Base-by-base conservation (phyloP, 2,113 vertebrate species). In the Phylloscopus trochiloides region DNA sequence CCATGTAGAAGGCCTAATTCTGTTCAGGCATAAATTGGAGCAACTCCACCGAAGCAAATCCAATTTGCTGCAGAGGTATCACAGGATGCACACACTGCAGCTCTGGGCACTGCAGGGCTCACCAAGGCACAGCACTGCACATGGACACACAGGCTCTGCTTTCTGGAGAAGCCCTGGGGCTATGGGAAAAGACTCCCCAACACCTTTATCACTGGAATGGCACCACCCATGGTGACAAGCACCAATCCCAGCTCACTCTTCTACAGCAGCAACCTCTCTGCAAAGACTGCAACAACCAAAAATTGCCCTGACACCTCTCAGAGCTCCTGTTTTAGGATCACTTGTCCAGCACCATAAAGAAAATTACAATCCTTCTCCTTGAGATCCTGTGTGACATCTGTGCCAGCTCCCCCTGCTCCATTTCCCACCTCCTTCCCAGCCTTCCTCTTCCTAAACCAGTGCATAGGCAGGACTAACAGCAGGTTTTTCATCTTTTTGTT, bases 21-120 rank as follows among this genome's bases (percentile, higher is more conserved):
- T 96, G 89, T 68, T 94, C 94, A 95, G 89, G 84, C 81, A 94
- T 92, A 92, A 91, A 94, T 85, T 88, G 95, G 91, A 97, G 84
- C 90, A 61, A 50, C 45, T 94, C 91, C 84, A 94, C 54, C 91
- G 91, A 92, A 95, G 81, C 91, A 91, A 82, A 88, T 76, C 3
- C 84, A 85, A 62, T 90, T 82, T 87, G 31, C 47, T 50, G 57
- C 62, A 48, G 68, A 90, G 92, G 42, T 72, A 71, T 65, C 55
- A 18, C 16, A 65, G 74, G 66, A 31, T 47, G 65, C 12, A 9
- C 61, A 51, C n/a, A 1, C 43, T 6, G 22, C 42, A 26, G 63
- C n/a, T 65, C 66, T 73, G 74, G 57, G 54, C 42, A 12, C 43
- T 65, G 52, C 52, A 79, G 38, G 36, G 34, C 62, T 72, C 9